Evolutionary conservation across 2,888 invertebrate species (phyloP).

Genomic region (Aporophyla lueneburgensis): DNA sequence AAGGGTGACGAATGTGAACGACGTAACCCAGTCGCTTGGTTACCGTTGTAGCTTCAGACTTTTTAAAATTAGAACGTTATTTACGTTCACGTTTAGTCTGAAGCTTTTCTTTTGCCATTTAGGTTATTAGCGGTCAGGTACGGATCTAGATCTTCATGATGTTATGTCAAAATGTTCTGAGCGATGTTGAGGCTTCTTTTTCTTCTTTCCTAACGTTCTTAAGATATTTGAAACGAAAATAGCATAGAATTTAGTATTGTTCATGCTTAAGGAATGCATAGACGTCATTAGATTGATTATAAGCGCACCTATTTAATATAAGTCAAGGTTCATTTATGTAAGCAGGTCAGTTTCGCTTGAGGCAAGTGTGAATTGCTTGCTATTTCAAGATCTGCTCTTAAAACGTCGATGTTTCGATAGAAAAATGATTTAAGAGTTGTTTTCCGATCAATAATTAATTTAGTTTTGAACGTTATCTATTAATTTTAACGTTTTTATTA

Average conservation of each 20-base stretch:
- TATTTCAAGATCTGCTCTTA: slow-evolving; percentile 51
- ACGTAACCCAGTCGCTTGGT: slow-evolving; percentile 80
- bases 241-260: slow-evolving; percentile 8
- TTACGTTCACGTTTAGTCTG: no score
- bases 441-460: slow-evolving; percentile 26
- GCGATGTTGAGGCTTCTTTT: not conserved
- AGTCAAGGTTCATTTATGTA: slow-evolving; percentile 68
- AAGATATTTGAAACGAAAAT: not conserved
- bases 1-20: slow-evolving; percentile 80
- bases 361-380: slow-evolving; percentile 59
- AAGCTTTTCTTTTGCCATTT: slow-evolving; percentile 45
- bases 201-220: not conserved
- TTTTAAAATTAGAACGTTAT: slow-evolving; percentile 32
- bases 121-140: slow-evolving; percentile 58
- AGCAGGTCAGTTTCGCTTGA: slow-evolving; percentile 51
- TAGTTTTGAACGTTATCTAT: not conserved
- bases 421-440: slow-evolving; percentile 47
- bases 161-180: not conserved
- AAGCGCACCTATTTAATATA: slow-evolving; percentile 55
- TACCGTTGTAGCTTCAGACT: slow-evolving; percentile 76
- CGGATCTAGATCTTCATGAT: slow-evolving; percentile 33
- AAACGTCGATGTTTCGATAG: slow-evolving; percentile 35
- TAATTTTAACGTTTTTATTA: not conserved
- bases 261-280: slow-evolving; percentile 50
- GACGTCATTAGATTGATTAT: slow-evolving; percentile 53